These are phyloP conservation scores for Callipepla californica DNA, from an alignment of 2,113 vertebrate genomes.

Conservation along the genomic window DNA sequence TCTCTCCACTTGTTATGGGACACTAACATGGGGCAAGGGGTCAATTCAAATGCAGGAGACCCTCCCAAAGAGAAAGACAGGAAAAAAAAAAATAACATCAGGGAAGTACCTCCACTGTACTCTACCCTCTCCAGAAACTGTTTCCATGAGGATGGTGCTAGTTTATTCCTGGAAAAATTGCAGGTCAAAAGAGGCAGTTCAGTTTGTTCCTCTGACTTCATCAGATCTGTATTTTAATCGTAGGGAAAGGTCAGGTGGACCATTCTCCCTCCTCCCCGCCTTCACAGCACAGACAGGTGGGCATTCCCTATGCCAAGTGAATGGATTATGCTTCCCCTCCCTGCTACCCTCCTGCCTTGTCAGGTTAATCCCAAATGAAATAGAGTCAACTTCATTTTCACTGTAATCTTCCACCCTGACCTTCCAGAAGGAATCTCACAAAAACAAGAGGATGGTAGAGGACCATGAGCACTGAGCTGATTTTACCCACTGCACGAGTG, in stretches of 20 bases:
- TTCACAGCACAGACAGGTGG: slow-evolving; percentile 53
- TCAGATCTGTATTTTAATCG: slow-evolving; percentile 48
- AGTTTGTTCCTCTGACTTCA: slow-evolving; percentile 57
- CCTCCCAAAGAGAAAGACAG: not conserved
- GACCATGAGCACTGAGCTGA: accelerated
- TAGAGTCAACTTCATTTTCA: not conserved
- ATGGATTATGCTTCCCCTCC: not conserved
- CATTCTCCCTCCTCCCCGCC: slow-evolving; percentile 27
- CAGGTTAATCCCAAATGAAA: slow-evolving; percentile 29
- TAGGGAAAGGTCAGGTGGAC: slow-evolving; percentile 27
- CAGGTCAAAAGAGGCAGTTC: not conserved
- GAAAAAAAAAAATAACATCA: not conserved
- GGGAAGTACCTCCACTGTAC: not conserved
- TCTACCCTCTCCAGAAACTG: not conserved
- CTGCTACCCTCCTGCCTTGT: not conserved
- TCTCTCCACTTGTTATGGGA: not conserved
- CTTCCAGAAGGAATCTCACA: not conserved
- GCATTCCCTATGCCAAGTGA: slow-evolving; percentile 46
- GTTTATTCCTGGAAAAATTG: slow-evolving; percentile 45
- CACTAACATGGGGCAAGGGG: not conserved
- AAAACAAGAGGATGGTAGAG: not conserved
- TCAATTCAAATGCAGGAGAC: not conserved
- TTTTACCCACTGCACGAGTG: not conserved
- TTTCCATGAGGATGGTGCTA: not conserved
- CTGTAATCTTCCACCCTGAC: not conserved